Percentiles rank a stretch among this genome's conserved stretches.
phyloP scores from a whole-genome alignment of 2,113 vertebrate genomes.

The rat (Rattus norvegicus) region GRCr8 NC_086030.1:16265501-16266000 shows the following conservation, averaged over 20 bases:
- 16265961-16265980: too few relatives aligned
- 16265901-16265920: neutral
- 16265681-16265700: too few relatives aligned
- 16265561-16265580: neutral
- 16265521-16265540: neutral
- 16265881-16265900: neutral
- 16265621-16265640: too few relatives aligned
- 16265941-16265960: too few relatives aligned
- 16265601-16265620: too few relatives aligned
- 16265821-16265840: neutral
- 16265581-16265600: neutral
- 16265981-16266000: too few relatives aligned
- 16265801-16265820: neutral
- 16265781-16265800: neutral
- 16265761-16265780: neutral
- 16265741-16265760: neutral
- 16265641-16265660: too few relatives aligned
- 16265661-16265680: too few relatives aligned
- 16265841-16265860: neutral
- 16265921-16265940: too few relatives aligned
- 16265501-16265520: neutral
- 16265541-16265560: neutral
- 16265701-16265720: neutral
- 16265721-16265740: neutral
- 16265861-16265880: neutral